These are phyloP conservation scores for Aphrocallistes beatrix DNA, from an alignment of 37 sponge, comb jelly and placozoan genomes.

Conservation along the genomic window DNA sequence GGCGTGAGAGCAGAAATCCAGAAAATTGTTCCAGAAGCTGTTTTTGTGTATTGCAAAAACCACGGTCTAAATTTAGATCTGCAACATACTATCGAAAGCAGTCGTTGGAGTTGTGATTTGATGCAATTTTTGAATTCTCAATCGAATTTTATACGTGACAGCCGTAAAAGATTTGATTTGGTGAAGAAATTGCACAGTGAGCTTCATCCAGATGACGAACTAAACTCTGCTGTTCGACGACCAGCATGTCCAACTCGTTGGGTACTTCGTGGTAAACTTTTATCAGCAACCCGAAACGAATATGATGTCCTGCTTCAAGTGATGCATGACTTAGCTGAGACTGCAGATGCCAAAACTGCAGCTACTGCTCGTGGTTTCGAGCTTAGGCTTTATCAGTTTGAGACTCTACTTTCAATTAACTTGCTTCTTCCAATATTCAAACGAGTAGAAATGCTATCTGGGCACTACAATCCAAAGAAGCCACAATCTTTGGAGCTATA, in stretches of 20 bases:
- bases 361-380: neutral
- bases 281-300: neutral
- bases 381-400: neutral
- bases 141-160: neutral
- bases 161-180: constrained; percentile 9
- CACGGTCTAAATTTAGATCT: neutral
- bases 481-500: constrained; percentile 19
- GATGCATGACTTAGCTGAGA: neutral
- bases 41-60: neutral
- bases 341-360: neutral
- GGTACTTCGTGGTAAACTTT: neutral
- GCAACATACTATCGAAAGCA: neutral
- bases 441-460: neutral
- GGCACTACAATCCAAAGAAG: constrained; percentile 10
- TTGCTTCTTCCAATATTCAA: neutral
- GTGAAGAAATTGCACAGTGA: neutral
- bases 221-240: neutral
- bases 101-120: neutral
- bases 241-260: neutral
- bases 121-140: neutral
- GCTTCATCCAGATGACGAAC: neutral
- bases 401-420: neutral
- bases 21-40: too few species aligned
- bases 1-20: too few species aligned
- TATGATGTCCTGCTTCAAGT: neutral